Conservation (phyloP, 2,888 invertebrate genomes). For the Macrosiphum euphorbiae region DNA sequence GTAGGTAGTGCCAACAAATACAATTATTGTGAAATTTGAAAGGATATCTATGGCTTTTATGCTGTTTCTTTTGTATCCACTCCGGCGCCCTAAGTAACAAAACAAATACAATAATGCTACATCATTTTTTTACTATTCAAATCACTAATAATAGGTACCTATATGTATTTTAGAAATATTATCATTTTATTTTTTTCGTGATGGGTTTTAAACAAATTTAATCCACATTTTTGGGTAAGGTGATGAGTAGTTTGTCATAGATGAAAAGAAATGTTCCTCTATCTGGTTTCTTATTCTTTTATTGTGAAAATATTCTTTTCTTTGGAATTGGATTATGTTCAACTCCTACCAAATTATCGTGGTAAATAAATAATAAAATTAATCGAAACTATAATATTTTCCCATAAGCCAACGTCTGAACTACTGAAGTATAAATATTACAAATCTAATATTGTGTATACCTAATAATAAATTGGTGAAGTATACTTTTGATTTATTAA, state of each 20-base stretch:
- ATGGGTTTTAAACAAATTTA: background rate
- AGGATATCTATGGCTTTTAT: background rate
- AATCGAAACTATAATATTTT: background rate
- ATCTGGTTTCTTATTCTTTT: background rate
- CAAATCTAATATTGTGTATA: background rate
- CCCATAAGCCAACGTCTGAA: background rate
- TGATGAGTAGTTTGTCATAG: background rate
- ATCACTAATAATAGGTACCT: background rate
- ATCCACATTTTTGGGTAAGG: background rate
- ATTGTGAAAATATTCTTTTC: background rate
- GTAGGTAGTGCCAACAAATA: conserved; percentile 7
- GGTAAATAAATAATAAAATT: background rate
- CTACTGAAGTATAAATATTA: background rate
- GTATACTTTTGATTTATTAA: background rate
- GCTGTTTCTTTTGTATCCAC: background rate
- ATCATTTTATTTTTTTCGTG: background rate
- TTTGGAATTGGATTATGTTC: background rate
- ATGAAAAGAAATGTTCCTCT: background rate
- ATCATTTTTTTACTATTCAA: background rate
- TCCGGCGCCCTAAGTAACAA: background rate
- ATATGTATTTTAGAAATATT: too few relatives aligned
- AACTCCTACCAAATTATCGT: background rate
- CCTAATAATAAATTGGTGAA: background rate
- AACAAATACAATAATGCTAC: background rate
- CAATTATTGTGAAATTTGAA: background rate